A percentile compares a stretch with the other conserved stretches of the same genome.
These are phyloP conservation scores for Prolemur simus DNA, from an alignment of 2,113 vertebrate species.

Conservation along the genomic window DNA sequence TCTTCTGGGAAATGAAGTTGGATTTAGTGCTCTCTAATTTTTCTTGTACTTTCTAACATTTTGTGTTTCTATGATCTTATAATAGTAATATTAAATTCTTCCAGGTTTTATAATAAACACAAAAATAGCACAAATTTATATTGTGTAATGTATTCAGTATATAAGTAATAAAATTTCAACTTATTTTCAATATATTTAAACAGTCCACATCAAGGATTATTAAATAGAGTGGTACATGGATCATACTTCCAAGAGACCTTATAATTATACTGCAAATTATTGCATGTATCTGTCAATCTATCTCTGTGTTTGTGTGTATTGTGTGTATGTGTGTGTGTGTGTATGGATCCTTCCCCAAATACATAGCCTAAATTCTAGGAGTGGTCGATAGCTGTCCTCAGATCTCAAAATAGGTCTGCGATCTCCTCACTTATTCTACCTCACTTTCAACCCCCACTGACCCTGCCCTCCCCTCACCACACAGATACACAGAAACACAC, in stretches of 20 bases:
- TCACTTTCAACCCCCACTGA: rapidly evolving
- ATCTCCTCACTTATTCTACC: neutral
- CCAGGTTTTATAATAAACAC: neutral
- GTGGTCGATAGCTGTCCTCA: neutral
- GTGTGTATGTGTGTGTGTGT: too few species aligned
- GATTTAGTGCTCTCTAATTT: neutral
- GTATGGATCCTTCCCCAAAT: neutral
- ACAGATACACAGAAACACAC: neutral
- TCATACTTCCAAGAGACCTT: neutral
- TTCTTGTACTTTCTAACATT: neutral
- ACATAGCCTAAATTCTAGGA: neutral
- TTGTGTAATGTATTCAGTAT: neutral
- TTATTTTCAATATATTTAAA: neutral
- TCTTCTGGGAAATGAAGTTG: neutral
- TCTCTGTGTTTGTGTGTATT: too few species aligned
- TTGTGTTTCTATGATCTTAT: neutral
- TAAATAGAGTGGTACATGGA: neutral
- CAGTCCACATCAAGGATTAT: neutral
- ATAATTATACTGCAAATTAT: neutral
- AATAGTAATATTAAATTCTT: neutral
- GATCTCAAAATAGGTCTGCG: neutral
- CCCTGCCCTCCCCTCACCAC: neutral
- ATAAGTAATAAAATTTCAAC: too few species aligned
- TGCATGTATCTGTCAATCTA: neutral
- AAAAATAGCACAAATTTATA: neutral